Conservation (phyloP, 2,797 vertebrate genomes). For the Neoniphon sammara region DNA sequence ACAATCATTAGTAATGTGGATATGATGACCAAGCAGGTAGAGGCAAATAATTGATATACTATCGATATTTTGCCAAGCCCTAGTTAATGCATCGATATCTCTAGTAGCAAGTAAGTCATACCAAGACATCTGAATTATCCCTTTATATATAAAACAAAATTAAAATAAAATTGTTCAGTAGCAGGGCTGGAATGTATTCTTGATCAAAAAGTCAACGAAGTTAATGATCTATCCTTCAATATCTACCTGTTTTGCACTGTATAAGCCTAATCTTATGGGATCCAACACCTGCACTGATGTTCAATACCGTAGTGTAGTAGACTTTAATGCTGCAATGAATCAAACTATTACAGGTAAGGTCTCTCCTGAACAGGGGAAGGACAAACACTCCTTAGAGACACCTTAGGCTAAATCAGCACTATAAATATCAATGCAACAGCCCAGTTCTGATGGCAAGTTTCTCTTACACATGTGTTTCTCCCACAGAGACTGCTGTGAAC, state of each 20-base stretch:
- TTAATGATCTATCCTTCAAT: background rate
- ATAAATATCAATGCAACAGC: slow-evolving; percentile 70
- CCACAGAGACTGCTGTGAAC: slow-evolving; percentile 14
- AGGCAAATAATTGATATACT: too few relatives aligned
- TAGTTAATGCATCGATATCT: too few relatives aligned
- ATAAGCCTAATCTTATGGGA: slow-evolving; percentile 19
- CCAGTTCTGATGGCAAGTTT: slow-evolving; percentile 44
- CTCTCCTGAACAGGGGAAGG: slow-evolving; percentile 65
- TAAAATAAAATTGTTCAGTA: background rate
- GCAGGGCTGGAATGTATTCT: background rate
- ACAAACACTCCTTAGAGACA: slow-evolving; percentile 74
- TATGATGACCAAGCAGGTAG: too few relatives aligned
- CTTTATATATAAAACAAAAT: background rate
- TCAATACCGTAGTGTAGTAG: slow-evolving; percentile 29
- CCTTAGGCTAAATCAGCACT: slow-evolving; percentile 68
- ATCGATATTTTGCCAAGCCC: too few relatives aligned
- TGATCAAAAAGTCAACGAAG: slow-evolving; percentile 7
- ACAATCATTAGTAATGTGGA: too few relatives aligned
- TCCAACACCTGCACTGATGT: slow-evolving; percentile 38
- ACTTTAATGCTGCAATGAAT: slow-evolving; percentile 68
- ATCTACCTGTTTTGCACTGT: background rate
- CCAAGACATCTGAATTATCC: too few relatives aligned
- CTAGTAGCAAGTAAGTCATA: too few relatives aligned
- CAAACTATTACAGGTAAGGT: slow-evolving; percentile 72
- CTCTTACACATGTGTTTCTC: slow-evolving; percentile 16